Evolutionary conservation across 2,888 invertebrate species (phyloP), one percentile per base, ranked within the genome.

Genomic region (Orchesella flavescens): DNA sequence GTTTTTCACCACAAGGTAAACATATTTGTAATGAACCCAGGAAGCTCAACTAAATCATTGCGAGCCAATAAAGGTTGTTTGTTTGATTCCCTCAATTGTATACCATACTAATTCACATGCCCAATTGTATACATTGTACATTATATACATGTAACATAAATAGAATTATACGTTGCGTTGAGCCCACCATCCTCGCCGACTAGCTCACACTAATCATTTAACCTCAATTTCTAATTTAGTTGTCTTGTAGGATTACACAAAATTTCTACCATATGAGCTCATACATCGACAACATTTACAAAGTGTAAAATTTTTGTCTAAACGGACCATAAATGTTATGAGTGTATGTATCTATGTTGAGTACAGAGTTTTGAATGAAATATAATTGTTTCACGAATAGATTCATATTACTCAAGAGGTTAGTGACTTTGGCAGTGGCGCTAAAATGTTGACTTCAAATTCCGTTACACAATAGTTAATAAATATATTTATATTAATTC

Each of bases 31-130:
- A 34, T 34, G 34, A 34, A 34, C 7, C 34, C 7, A 4, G 34
- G 46, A 46, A 68, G 68, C 43, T 68, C 68, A 68, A 68, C 19
- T 49, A 17, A 49, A 68, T 68, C 68, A 68, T 68, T 68, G 68
- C 46, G 12, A 49, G 68, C 46, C 68, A 68, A 49, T 68, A 49
- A 12, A 46, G 46, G 46, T 68, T 68, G 68, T 68, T 68, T 68
- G 46, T 17, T 17, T 43, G 66, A 68, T 49, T 49, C 9, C 17
- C 43, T 21, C 19, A 59, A 13, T 46, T 21, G 68, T 12, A 68
- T 68, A 10, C 46, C 13, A 68, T 68, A n/a, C n/a, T n/a, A 49
- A 49, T 68, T 68, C 43, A 3, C 12, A 63, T 63, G 34, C 24
- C 49, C 12, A 49, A n/a, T 49, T 49, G 49, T 49, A 15, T 49